These are phyloP conservation scores for Taphrorychus bicolor DNA, from an alignment of 2,888 invertebrate genomes.

Conservation along the genomic window DNA sequence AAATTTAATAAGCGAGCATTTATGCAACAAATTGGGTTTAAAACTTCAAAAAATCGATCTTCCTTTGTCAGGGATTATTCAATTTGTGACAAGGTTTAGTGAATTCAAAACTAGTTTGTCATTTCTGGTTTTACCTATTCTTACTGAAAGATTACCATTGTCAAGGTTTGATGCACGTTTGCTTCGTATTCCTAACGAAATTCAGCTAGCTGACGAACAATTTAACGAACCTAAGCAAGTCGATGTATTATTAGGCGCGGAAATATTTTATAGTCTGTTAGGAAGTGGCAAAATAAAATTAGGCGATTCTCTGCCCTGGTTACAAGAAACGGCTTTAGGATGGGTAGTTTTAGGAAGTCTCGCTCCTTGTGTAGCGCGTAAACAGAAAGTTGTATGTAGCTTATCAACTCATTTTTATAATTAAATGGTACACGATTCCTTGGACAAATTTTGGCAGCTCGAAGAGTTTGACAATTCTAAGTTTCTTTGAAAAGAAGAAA, in stretches of 20 bases:
- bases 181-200: slow-evolving; percentile 9
- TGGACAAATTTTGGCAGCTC: slow-evolving; percentile 14
- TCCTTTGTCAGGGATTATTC: too few relatives aligned
- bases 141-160: too few relatives aligned
- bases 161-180: too few relatives aligned
- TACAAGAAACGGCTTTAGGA: slow-evolving; percentile 10
- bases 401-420: slow-evolving; percentile 3
- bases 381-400: slow-evolving; percentile 11
- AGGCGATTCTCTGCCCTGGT: slow-evolving; percentile 7
- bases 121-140: too few relatives aligned
- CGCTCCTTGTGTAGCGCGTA: background rate
- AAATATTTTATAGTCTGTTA: slow-evolving; percentile 26
- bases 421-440: slow-evolving; percentile 1
- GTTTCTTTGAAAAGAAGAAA: background rate
- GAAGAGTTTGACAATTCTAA: background rate
- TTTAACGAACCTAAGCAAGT: background rate
- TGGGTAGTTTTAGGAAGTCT: background rate
- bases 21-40: too few relatives aligned
- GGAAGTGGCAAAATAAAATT: slow-evolving; percentile 15
- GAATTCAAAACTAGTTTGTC: too few relatives aligned
- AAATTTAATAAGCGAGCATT: too few relatives aligned
- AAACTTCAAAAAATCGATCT: too few relatives aligned
- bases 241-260: background rate
- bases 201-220: slow-evolving; percentile 8
- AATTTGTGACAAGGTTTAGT: too few relatives aligned